A percentile compares a stretch with the other conserved stretches of the same genome.
phyloP scores from a whole-genome alignment of 2,113 vertebrate species.

The Pseudorhombus dupliciocellatus region DNA sequence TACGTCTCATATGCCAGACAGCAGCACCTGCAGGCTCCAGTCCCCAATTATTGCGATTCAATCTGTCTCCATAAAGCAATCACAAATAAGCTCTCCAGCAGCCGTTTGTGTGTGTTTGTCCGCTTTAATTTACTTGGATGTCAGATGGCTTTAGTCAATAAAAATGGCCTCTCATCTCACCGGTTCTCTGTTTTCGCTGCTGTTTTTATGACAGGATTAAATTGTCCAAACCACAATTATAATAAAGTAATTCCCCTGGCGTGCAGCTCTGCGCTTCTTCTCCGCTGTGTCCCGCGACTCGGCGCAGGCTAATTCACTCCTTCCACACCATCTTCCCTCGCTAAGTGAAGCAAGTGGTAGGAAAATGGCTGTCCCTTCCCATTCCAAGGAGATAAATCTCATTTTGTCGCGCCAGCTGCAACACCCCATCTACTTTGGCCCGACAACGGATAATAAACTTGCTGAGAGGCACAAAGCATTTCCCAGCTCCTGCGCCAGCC shows the following conservation, averaged over 20 bases:
- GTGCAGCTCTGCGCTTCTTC: conserved; percentile 40
- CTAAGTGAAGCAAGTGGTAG: conserved; percentile 17
- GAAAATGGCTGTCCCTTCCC: conserved; percentile 51
- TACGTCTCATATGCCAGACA: conserved; percentile 17
- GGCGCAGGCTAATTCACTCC: conserved; percentile 34
- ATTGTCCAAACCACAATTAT: conserved; percentile 64
- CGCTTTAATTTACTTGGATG: conserved; percentile 56
- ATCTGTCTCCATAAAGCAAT: conserved; percentile 36
- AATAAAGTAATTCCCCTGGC: conserved; percentile 67
- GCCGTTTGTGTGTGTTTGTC: conserved; percentile 55
- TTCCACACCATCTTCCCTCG: not conserved
- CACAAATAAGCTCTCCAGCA: conserved; percentile 29
- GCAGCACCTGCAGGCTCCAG: conserved; percentile 7
- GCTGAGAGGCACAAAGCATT: conserved; percentile 19
- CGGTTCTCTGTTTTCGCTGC: conserved; percentile 37
- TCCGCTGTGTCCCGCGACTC: conserved; percentile 9
- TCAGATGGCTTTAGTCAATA: conserved; percentile 60
- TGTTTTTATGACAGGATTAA: conserved; percentile 67
- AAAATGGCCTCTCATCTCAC: conserved; percentile 45
- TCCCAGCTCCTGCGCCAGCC: conserved; percentile 34
- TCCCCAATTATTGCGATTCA: conserved; percentile 47
- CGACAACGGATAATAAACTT: conserved; percentile 53
- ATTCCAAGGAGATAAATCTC: conserved; percentile 63
- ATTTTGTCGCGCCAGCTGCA: conserved; percentile 52
- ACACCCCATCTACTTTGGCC: conserved; percentile 44